Evolutionary conservation across 2,797 vertebrate genomes (phyloP).

Genomic region (Oryzias dopingdopingensis): DNA sequence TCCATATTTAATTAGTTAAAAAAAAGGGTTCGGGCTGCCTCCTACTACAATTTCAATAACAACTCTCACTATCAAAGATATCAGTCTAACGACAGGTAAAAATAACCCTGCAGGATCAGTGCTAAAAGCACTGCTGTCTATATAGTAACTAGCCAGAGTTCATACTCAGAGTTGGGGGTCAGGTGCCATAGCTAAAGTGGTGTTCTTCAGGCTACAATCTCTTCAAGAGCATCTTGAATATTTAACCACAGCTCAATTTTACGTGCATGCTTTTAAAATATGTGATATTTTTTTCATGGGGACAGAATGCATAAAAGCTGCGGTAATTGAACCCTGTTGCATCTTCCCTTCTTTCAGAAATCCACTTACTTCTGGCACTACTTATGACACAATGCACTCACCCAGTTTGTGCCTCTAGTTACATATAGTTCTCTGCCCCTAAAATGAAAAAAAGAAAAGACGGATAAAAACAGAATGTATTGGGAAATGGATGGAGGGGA

Average conservation of each 20-base stretch:
- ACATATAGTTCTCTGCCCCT: constrained; percentile 14
- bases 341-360: constrained; percentile 41
- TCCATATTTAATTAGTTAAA: constrained; percentile 71
- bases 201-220: constrained; percentile 65
- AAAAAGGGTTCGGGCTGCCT: constrained; percentile 19
- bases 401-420: constrained; percentile 46
- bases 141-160: constrained; percentile 38
- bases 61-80: constrained; percentile 45
- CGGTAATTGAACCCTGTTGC: constrained; percentile 63
- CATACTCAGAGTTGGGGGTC: constrained; percentile 59
- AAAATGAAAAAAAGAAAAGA: constrained; percentile 24
- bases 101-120: constrained; percentile 41
- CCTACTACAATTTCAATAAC: constrained; percentile 21
- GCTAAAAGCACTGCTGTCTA: constrained; percentile 23
- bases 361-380: constrained; percentile 57
- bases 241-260: constrained; percentile 73
- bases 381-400: constrained; percentile 59
- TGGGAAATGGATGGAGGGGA: constrained; percentile 12
- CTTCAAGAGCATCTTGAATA: constrained; percentile 69
- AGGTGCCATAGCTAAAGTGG: constrained; percentile 65
- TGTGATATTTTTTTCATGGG: constrained; percentile 81
- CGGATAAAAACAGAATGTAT: constrained; percentile 18
- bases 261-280: constrained; percentile 75
- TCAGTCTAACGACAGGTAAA: constrained; percentile 35
- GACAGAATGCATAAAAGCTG: constrained; percentile 75